Conservation (phyloP, 2,888 invertebrate species). For the Leucoma salicis region DNA sequence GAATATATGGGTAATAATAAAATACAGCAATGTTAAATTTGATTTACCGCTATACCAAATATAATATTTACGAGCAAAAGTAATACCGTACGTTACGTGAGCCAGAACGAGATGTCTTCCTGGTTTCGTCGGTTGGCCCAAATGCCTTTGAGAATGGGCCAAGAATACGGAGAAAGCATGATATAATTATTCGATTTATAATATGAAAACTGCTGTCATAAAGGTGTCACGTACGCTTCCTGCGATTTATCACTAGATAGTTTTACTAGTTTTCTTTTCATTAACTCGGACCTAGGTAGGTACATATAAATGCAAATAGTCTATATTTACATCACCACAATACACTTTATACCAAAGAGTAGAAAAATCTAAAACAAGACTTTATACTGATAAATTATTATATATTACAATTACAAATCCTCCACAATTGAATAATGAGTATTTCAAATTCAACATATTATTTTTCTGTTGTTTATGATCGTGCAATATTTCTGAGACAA, state of each 20-base stretch:
- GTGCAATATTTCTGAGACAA: constrained; percentile 2
- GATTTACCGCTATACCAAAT: constrained; percentile 30
- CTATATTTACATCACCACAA: neutral
- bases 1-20: too few species aligned
- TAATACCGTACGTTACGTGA: constrained; percentile 37
- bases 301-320: neutral
- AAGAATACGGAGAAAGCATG: constrained; percentile 70
- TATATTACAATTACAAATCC: too few species aligned
- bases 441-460: too few species aligned
- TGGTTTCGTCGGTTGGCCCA: constrained; percentile 60
- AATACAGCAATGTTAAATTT: constrained; percentile 10
- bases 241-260: constrained; percentile 51
- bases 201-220: constrained; percentile 48
- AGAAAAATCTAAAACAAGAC: too few species aligned
- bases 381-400: too few species aligned
- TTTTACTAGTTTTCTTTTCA: constrained; percentile 15
- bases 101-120: constrained; percentile 52
- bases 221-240: constrained; percentile 53
- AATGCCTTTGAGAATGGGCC: constrained; percentile 69
- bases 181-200: constrained; percentile 49
- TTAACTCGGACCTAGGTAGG: neutral
- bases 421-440: too few species aligned
- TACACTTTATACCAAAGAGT: neutral
- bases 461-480: neutral
- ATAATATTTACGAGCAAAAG: constrained; percentile 39